A percentile compares a stretch with the other conserved stretches of the same genome.
Evolutionary conservation across 64 coral and sea anemone genomes (phyloP).

Genomic region (Actinia equina): DNA sequence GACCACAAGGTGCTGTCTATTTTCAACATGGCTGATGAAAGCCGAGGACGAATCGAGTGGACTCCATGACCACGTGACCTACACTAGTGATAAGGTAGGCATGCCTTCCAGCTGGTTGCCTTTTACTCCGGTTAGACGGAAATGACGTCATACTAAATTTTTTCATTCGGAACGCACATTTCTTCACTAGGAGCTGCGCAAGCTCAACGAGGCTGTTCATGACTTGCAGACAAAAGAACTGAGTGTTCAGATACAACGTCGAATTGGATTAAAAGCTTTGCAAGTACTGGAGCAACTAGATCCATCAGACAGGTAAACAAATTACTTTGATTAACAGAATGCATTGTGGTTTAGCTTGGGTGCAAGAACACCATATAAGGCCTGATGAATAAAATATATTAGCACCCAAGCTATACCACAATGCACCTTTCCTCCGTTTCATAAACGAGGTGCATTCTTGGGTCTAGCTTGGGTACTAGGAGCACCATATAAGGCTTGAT

Average conservation of each 20-base stretch:
- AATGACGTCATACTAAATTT: not conserved
- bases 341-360: not conserved
- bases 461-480: too few relatives aligned
- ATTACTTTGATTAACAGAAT: not conserved
- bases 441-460: too few relatives aligned
- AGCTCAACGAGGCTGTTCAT: slow-evolving; percentile 8
- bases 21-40: not conserved
- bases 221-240: not conserved
- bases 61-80: not conserved
- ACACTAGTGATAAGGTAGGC: not conserved
- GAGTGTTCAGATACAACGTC: not conserved
- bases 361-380: too few relatives aligned
- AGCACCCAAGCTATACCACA: not conserved
- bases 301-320: not conserved
- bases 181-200: not conserved
- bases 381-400: too few relatives aligned
- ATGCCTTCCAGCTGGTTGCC: too few relatives aligned
- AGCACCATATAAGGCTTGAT: too few relatives aligned
- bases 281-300: not conserved
- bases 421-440: not conserved
- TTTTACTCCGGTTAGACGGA: not conserved
- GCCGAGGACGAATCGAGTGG: not conserved
- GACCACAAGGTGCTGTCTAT: not conserved
- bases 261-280: not conserved
- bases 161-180: not conserved